Conservation (phyloP, 2,113 vertebrate species). For the Vulpes vulpes region DNA sequence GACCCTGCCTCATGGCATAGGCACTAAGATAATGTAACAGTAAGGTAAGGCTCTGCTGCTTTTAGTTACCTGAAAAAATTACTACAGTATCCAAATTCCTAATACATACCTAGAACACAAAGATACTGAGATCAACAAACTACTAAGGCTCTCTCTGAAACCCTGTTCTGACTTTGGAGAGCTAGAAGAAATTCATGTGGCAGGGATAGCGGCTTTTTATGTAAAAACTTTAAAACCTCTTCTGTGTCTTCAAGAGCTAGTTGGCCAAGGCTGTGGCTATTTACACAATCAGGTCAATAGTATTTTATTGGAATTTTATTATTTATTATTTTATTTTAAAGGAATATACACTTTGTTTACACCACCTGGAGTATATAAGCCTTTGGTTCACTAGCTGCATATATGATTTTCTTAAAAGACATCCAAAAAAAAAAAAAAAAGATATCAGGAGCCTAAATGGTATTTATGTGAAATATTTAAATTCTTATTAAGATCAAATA, state of each 20-base stretch:
- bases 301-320: too few species aligned
- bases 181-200: background rate
- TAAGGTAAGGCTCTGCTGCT: background rate
- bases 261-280: background rate
- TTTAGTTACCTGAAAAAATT: conserved; percentile 11
- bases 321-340: background rate
- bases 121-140: background rate
- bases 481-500: conserved; percentile 36
- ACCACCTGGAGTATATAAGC: background rate
- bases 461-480: background rate
- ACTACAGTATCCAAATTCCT: background rate
- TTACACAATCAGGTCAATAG: background rate
- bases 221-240: background rate
- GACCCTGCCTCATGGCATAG: background rate
- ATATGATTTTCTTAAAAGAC: background rate
- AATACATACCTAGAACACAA: background rate
- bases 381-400: background rate
- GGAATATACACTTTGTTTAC: background rate
- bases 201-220: background rate
- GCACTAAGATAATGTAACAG: background rate
- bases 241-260: background rate
- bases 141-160: conserved; percentile 4
- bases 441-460: background rate
- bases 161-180: background rate
- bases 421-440: background rate